A percentile compares a stretch with the other conserved stretches of the same genome.
Evolutionary conservation across 2,888 invertebrate species (phyloP).

Genomic region (Drosophila quasianomalipes): DNA sequence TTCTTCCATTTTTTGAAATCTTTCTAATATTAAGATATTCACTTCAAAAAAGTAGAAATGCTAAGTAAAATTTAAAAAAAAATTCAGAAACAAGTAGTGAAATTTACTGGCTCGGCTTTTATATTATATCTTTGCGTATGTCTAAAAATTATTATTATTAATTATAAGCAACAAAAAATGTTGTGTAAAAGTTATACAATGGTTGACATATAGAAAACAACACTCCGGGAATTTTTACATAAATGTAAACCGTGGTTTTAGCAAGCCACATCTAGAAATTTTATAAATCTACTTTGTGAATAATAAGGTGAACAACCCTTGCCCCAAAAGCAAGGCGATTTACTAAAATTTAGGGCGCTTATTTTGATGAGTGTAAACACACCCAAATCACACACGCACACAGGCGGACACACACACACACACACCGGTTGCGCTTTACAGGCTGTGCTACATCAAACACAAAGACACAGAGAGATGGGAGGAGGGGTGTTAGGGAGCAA

Average conservation of each 20-base stretch:
- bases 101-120: too few relatives aligned
- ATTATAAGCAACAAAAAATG: not conserved
- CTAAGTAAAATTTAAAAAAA: too few relatives aligned
- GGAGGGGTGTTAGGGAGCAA: not conserved
- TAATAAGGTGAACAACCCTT: not conserved
- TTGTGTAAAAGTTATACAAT: not conserved
- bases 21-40: too few relatives aligned
- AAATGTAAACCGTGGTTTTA: not conserved
- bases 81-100: too few relatives aligned
- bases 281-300: not conserved
- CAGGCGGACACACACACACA: conserved; percentile 19
- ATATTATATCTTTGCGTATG: too few relatives aligned
- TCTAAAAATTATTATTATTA: too few relatives aligned
- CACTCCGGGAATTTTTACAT: not conserved
- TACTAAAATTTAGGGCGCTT: not conserved
- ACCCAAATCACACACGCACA: conserved; percentile 33
- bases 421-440: conserved; percentile 42
- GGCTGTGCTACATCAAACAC: conserved; percentile 64
- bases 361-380: conserved; percentile 67
- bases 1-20: too few relatives aligned
- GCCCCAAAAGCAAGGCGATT: not conserved
- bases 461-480: conserved; percentile 17
- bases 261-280: not conserved
- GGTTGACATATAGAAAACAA: not conserved
- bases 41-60: not conserved